phyloP scores from a whole-genome alignment of 2,888 invertebrate genomes.

The Gonocerus acuteangulatus region DNA sequence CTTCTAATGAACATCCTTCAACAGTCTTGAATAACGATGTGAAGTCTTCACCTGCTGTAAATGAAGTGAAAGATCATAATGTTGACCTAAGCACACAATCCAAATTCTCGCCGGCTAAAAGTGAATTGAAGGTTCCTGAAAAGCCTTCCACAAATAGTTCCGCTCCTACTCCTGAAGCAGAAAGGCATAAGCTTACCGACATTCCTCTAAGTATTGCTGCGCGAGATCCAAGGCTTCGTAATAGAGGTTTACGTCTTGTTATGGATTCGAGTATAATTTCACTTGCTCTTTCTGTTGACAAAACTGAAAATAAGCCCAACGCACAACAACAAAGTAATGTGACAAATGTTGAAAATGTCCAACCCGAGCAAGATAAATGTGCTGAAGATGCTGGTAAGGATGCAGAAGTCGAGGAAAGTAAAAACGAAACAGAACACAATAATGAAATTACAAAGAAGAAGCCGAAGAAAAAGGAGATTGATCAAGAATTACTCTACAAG shows the following conservation, averaged over 20 bases:
- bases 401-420: not conserved
- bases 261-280: constrained; percentile 1
- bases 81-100: too few species aligned
- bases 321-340: too few species aligned
- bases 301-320: not conserved
- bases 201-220: constrained; percentile 13
- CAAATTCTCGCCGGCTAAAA: too few species aligned
- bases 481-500: constrained; percentile 28
- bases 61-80: too few species aligned
- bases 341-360: too few species aligned
- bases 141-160: too few species aligned
- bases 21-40: not conserved
- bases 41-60: too few species aligned
- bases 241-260: constrained; percentile 2
- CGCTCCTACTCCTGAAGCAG: too few species aligned
- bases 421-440: not conserved
- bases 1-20: not conserved
- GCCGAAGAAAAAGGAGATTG: constrained; percentile 17
- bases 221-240: constrained; percentile 13
- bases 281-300: not conserved
- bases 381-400: not conserved
- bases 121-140: too few species aligned
- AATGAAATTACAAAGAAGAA: not conserved
- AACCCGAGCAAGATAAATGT: not conserved
- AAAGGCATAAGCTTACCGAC: not conserved